Conservation (phyloP, 2,888 invertebrate species). For the Tipula vernalis region DNA sequence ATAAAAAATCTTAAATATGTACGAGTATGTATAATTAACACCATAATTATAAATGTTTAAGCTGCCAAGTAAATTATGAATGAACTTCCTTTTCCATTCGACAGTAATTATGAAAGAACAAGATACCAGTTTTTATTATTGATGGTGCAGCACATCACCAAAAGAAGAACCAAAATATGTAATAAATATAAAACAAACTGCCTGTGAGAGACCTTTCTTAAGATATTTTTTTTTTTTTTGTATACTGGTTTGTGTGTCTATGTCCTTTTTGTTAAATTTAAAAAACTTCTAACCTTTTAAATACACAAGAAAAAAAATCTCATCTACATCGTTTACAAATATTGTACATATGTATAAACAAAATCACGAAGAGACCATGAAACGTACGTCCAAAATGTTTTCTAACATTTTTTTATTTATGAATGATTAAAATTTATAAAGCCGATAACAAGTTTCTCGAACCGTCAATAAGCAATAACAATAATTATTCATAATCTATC, state of each 20-base stretch:
- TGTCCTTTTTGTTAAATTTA: not conserved
- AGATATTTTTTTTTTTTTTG: not conserved
- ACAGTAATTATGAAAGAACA: not conserved
- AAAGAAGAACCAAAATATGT: not conserved
- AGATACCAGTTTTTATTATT: not conserved
- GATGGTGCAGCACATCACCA: not conserved
- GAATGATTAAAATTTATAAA: not conserved
- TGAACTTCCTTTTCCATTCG: not conserved
- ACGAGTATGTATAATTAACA: conserved; percentile 4
- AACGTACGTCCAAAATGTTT: not conserved
- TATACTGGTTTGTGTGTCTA: not conserved
- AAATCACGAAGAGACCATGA: not conserved
- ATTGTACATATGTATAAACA: not conserved
- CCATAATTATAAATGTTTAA: not conserved
- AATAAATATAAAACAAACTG: not conserved
- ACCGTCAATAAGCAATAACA: not conserved
- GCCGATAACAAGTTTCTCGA: not conserved
- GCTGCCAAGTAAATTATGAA: not conserved
- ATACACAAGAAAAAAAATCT: not conserved
- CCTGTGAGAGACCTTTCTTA: not conserved
- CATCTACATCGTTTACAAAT: not conserved
- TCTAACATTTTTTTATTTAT: not conserved
- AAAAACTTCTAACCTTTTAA: not conserved
- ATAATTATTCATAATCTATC: not conserved
- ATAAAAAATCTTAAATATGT: not conserved